phyloP scores from a whole-genome alignment of 2,797 vertebrate genomes.

The Neoniphon sammara region DNA sequence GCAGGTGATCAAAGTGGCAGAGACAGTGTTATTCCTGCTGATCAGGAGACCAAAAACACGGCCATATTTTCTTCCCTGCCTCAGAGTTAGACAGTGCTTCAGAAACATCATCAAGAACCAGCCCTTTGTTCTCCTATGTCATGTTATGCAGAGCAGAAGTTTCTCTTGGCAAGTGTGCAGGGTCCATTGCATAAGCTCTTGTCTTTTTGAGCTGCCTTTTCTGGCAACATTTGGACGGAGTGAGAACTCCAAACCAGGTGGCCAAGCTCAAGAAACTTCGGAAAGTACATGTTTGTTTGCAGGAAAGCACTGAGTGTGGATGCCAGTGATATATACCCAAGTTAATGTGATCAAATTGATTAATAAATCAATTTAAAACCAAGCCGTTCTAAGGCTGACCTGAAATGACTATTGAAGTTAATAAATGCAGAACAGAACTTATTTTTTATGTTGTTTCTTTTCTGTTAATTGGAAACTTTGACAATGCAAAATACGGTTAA shows the following conservation, averaged over 20 bases:
- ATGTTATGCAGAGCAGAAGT: constrained; percentile 72
- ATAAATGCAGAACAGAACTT: constrained; percentile 27
- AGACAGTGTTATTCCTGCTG: constrained; percentile 24
- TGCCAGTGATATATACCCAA: constrained; percentile 60
- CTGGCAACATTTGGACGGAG: constrained; percentile 62
- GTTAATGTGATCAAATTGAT: constrained; percentile 46
- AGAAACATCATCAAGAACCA: constrained; percentile 64
- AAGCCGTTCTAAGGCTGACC: constrained; percentile 30
- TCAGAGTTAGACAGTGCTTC: constrained; percentile 44
- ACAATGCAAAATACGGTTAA: constrained; percentile 30
- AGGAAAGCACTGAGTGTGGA: constrained; percentile 50
- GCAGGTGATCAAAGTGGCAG: background rate
- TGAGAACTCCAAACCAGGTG: constrained; percentile 63
- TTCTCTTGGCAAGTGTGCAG: constrained; percentile 72
- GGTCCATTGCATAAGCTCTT: constrained; percentile 69
- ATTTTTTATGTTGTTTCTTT: constrained; percentile 28
- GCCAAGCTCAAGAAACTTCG: constrained; percentile 59
- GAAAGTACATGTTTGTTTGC: constrained; percentile 70
- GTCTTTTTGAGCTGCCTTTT: constrained; percentile 66
- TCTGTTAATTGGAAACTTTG: constrained; percentile 7
- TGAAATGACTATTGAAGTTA: constrained; percentile 31
- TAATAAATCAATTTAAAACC: constrained; percentile 44
- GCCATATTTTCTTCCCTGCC: constrained; percentile 32
- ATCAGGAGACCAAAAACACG: constrained; percentile 29
- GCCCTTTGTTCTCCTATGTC: constrained; percentile 72